phyloP scores from a whole-genome alignment of 2,888 invertebrate genomes.

The Synergus gifuensis region DNA sequence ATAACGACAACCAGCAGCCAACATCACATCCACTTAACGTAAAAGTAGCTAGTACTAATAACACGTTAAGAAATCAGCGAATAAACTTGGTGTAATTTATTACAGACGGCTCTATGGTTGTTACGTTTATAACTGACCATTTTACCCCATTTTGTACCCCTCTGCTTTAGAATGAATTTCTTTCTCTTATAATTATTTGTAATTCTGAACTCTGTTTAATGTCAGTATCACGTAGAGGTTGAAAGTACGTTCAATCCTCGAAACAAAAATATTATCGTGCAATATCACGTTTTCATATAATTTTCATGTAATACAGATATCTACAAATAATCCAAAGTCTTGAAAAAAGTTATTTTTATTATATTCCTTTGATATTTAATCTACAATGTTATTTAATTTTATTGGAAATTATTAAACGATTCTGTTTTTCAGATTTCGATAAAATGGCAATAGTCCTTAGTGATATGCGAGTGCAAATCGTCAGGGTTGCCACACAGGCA shows the following conservation, averaged over 20 bases:
- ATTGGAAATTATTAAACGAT: too few relatives aligned
- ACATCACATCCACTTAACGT: slow-evolving; percentile 70
- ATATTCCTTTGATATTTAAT: too few relatives aligned
- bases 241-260: background rate
- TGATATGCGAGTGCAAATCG: too few relatives aligned
- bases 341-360: too few relatives aligned
- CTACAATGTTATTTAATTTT: too few relatives aligned
- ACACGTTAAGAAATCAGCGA: slow-evolving; percentile 69
- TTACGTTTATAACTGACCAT: slow-evolving; percentile 61
- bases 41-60: slow-evolving; percentile 68
- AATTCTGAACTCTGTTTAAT: background rate
- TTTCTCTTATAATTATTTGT: background rate
- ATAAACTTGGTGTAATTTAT: slow-evolving; percentile 75
- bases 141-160: slow-evolving; percentile 50
- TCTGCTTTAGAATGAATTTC: slow-evolving; percentile 21
- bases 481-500: too few relatives aligned
- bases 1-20: slow-evolving; percentile 72
- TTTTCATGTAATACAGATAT: background rate
- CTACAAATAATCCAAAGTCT: too few relatives aligned
- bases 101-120: slow-evolving; percentile 68
- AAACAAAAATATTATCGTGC: background rate
- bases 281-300: background rate
- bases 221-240: background rate
- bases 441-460: too few relatives aligned
- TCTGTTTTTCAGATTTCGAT: too few relatives aligned